Evolutionary conservation across 2,888 invertebrate species (phyloP).

Genomic region (Pyrgus malvae): DNA sequence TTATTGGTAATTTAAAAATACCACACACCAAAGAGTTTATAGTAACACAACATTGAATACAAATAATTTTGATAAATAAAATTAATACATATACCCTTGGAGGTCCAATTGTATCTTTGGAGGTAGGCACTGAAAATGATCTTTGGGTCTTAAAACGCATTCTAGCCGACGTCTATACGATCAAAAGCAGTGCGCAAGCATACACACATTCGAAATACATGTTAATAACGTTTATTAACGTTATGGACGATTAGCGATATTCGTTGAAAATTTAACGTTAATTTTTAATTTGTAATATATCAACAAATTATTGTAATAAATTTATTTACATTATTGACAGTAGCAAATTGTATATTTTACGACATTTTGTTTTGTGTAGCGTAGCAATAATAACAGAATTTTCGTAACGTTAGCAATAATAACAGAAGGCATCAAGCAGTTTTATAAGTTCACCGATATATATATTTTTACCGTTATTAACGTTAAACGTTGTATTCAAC

Average conservation of each 20-base stretch:
- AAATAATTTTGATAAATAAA: neutral
- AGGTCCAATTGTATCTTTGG: slow-evolving; percentile 86
- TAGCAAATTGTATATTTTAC: neutral
- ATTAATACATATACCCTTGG: slow-evolving; percentile 60
- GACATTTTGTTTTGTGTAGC: no score
- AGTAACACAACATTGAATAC: neutral
- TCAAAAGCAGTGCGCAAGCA: slow-evolving; percentile 46
- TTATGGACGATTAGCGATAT: slow-evolving; percentile 8
- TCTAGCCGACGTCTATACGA: slow-evolving; percentile 80
- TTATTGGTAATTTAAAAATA: no score
- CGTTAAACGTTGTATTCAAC: neutral
- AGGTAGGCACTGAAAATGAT: slow-evolving; percentile 95
- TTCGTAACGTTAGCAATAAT: no score
- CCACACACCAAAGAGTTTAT: no score
- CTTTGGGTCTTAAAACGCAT: slow-evolving; percentile 95
- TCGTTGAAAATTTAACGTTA: slow-evolving; percentile 34
- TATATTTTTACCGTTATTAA: neutral
- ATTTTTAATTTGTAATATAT: neutral
- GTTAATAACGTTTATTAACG: slow-evolving; percentile 21
- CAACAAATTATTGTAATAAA: no score
- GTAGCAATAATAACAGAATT: no score
- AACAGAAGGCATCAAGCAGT: neutral
- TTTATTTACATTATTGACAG: no score
- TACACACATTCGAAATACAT: slow-evolving; percentile 11
- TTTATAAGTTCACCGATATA: neutral